Evolutionary conservation across 30 jellyfish, hydroid and myxozoan species (phyloP).

Genomic region (Aurelia aurita complex sp. Pacific): DNA sequence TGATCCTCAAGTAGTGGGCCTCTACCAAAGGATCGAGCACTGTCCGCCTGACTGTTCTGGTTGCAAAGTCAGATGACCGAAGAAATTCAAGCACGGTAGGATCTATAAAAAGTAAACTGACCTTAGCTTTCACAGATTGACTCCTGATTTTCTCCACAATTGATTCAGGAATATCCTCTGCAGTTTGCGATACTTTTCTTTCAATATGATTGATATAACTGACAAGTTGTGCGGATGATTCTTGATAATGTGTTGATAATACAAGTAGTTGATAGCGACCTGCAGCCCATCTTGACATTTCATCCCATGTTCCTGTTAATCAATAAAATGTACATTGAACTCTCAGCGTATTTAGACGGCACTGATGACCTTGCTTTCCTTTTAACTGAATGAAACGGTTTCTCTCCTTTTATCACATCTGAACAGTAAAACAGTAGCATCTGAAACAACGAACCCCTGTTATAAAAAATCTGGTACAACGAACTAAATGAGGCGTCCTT

Average conservation of each 20-base stretch:
- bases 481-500: no score
- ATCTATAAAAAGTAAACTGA: neutral
- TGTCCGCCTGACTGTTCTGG: no score
- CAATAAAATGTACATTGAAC: neutral
- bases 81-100: no score
- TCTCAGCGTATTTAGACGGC: no score
- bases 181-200: conserved; percentile 50
- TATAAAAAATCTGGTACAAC: neutral
- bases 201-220: conserved; percentile 66
- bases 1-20: no score
- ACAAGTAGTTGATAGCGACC: conserved; percentile 82
- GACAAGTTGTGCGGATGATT: conserved; percentile 70
- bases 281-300: conserved; percentile 80
- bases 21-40: no score
- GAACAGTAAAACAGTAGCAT: neutral
- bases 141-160: conserved; percentile 61
- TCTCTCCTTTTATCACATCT: no score
- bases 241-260: conserved; percentile 75
- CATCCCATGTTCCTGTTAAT: conserved; percentile 74
- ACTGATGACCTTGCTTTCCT: neutral
- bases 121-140: conserved; percentile 88
- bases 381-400: no score
- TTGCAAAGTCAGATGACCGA: no score
- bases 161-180: conserved; percentile 71
- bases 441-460: neutral